phyloP scores from a whole-genome alignment of 2,888 invertebrate species.

The Thumatha senex region DNA sequence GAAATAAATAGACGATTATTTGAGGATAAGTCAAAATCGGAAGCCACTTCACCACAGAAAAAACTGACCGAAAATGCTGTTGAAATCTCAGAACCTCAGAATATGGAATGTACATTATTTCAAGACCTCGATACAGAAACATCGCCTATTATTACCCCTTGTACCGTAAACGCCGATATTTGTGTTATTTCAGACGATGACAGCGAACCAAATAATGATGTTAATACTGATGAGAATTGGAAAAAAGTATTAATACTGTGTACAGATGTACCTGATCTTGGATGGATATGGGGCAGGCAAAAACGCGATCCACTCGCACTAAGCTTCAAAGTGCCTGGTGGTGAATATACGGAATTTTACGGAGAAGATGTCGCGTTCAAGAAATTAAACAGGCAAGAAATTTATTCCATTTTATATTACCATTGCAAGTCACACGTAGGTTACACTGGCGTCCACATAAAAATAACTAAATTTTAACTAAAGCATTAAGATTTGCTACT shows the following conservation, averaged over 20 bases:
- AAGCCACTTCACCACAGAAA: not conserved
- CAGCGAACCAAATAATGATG: conserved; percentile 7
- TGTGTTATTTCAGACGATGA: conserved; percentile 51
- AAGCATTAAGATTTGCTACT: no score
- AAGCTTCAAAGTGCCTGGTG: conserved; percentile 69
- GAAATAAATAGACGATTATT: conserved; percentile 66
- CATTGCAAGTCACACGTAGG: no score
- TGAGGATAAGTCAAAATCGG: conserved; percentile 10
- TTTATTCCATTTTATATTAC: not conserved
- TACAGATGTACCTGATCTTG: conserved; percentile 52
- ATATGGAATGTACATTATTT: not conserved
- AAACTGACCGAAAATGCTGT: not conserved
- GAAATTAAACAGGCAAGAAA: conserved; percentile 70
- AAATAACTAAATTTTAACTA: no score
- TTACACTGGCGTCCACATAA: no score
- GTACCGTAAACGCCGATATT: conserved; percentile 26
- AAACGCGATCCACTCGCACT: conserved; percentile 39
- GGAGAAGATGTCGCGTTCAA: conserved; percentile 51
- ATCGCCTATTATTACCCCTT: conserved; percentile 3
- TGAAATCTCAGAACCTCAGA: not conserved
- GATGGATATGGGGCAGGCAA: conserved; percentile 57
- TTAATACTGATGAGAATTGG: conserved; percentile 9
- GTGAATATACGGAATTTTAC: conserved; percentile 59
- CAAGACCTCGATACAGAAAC: not conserved
- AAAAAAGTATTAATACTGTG: conserved; percentile 60